phyloP scores from a whole-genome alignment of 2,113 vertebrate species.

The Microcebus ravelobensis region DNA sequence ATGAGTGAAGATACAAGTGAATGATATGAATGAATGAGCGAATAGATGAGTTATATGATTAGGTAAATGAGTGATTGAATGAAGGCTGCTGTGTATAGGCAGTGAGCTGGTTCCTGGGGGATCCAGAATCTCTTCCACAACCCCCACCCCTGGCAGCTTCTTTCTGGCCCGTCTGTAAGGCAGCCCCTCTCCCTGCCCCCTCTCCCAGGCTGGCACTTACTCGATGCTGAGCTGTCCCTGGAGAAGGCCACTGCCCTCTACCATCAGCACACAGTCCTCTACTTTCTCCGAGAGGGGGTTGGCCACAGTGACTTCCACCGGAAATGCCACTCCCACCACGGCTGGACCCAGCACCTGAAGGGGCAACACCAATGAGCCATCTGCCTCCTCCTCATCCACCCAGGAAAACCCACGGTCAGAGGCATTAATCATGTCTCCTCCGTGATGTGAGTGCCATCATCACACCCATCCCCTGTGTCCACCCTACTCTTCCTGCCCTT shows the following conservation, averaged over 20 bases:
- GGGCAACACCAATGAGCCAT: not conserved
- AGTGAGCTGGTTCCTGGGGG: not conserved
- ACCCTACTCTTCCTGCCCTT: not conserved
- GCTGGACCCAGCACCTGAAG: constrained; percentile 76
- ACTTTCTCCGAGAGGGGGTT: constrained; percentile 82
- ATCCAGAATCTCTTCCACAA: not conserved
- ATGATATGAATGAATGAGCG: not conserved
- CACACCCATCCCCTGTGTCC: not conserved
- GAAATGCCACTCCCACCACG: not conserved
- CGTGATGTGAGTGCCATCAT: not conserved
- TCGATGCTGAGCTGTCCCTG: constrained; percentile 67
- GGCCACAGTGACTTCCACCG: constrained; percentile 77
- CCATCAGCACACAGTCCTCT: constrained; percentile 77
- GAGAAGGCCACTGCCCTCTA: constrained; percentile 87
- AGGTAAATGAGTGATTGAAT: no score
- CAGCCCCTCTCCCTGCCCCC: not conserved
- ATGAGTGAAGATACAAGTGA: not conserved
- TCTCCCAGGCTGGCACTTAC: constrained; percentile 65
- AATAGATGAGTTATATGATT: not conserved
- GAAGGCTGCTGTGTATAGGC: not conserved
- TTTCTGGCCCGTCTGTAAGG: not conserved
- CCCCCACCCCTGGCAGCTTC: not conserved
- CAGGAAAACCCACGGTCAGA: not conserved
- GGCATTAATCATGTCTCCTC: not conserved
- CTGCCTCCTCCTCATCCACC: not conserved